Percentiles rank a stretch among this genome's conserved stretches.
These are phyloP conservation scores for Lasioglossum villosulum DNA, from an alignment of 2,888 invertebrate species.

Conservation along the genomic window DNA sequence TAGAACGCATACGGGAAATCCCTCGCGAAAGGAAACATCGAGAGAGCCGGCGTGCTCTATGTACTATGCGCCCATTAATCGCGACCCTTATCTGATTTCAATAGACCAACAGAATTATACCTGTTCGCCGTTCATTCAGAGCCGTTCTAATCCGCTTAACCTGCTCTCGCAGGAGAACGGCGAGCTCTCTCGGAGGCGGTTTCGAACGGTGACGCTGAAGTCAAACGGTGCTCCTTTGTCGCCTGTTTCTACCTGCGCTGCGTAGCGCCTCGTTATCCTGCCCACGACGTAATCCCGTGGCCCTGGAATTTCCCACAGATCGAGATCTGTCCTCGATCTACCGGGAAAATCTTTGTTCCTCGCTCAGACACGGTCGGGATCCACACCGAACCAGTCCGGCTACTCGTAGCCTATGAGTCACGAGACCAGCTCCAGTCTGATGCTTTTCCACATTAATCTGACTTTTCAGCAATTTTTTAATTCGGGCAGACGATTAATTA, in stretches of 20 bases:
- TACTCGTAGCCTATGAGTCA: not conserved
- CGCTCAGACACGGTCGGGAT: not conserved
- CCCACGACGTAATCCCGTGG: constrained; percentile 16
- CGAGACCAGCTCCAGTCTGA: not conserved
- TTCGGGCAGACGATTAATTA: no score
- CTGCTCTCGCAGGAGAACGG: not conserved
- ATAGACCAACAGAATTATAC: constrained; percentile 44
- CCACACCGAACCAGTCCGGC: not conserved
- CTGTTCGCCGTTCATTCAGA: constrained; percentile 28
- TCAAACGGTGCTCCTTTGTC: constrained; percentile 54
- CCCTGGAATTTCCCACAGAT: constrained; percentile 17
- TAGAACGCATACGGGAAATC: not conserved
- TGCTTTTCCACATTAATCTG: not conserved
- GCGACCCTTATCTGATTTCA: constrained; percentile 32
- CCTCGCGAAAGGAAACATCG: constrained; percentile 1
- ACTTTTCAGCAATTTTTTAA: no score
- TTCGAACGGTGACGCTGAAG: constrained; percentile 11
- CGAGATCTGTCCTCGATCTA: constrained; percentile 11
- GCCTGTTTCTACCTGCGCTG: constrained; percentile 21
- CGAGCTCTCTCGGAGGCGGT: constrained; percentile 5
- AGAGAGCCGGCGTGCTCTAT: not conserved
- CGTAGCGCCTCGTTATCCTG: constrained; percentile 42
- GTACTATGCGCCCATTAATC: not conserved
- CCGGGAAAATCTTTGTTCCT: not conserved
- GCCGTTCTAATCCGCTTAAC: constrained; percentile 52